Evolutionary conservation across 2,888 invertebrate species (phyloP).

Genomic region (Hirtodrosophila cameraria): DNA sequence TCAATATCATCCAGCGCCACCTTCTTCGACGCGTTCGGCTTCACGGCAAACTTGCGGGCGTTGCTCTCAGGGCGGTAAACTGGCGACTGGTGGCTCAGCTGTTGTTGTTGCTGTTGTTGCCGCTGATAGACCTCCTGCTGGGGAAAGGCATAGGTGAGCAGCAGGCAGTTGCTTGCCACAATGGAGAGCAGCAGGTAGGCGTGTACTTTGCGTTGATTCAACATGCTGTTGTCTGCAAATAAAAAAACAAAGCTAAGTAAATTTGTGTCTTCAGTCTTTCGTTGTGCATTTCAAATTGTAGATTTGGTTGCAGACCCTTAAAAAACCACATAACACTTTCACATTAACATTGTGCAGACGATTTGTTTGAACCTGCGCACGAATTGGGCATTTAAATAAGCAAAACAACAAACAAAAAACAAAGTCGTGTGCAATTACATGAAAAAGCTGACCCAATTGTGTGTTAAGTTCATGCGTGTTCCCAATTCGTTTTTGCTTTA

Average conservation of each 20-base stretch:
- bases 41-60: conserved; percentile 92
- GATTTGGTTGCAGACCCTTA: background rate
- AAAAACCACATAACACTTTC: conserved; percentile 61
- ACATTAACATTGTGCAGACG: conserved; percentile 29
- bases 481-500: background rate
- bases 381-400: conserved; percentile 51
- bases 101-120: conserved; percentile 64
- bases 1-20: conserved; percentile 92
- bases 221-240: conserved; percentile 85
- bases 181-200: conserved; percentile 90
- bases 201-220: conserved; percentile 87
- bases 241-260: conserved; percentile 16
- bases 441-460: conserved; percentile 38
- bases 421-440: conserved; percentile 32
- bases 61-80: conserved; percentile 70
- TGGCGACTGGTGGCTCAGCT: conserved; percentile 67
- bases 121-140: conserved; percentile 83
- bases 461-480: conserved; percentile 3
- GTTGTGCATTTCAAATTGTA: conserved; percentile 13
- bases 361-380: conserved; percentile 55
- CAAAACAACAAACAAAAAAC: background rate
- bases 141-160: conserved; percentile 89
- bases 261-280: conserved; percentile 64
- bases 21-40: conserved; percentile 95
- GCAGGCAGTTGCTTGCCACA: conserved; percentile 87